A percentile compares a stretch with the other conserved stretches of the same genome.
phyloP scores from a whole-genome alignment of 2,888 invertebrate species.

The Dryococelus australis region DNA sequence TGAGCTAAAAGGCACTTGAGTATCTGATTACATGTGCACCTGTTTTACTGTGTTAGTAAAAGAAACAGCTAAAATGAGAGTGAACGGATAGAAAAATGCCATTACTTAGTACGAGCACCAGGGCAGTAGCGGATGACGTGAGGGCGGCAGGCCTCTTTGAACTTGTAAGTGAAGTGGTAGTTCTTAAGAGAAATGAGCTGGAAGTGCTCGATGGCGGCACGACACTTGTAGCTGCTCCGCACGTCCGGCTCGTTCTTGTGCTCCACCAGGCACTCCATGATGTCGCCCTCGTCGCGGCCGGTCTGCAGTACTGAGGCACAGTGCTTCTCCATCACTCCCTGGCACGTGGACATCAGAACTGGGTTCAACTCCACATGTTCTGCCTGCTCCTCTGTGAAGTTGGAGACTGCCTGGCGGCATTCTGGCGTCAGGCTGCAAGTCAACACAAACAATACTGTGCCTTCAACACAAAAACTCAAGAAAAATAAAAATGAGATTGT shows the following conservation, averaged over 20 bases:
- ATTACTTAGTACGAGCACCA: slow-evolving; percentile 56
- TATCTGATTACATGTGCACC: too few species aligned
- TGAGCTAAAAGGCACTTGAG: too few species aligned
- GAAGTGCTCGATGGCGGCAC: slow-evolving; percentile 95
- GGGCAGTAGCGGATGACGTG: slow-evolving; percentile 72
- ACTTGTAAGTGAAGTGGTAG: slow-evolving; percentile 92
- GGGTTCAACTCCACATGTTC: slow-evolving; percentile 91
- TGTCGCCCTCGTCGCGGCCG: slow-evolving; percentile 82
- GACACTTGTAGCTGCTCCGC: slow-evolving; percentile 81
- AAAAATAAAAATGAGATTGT: background rate
- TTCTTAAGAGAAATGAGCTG: slow-evolving; percentile 93
- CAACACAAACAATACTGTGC: slow-evolving; percentile 13
- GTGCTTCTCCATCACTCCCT: slow-evolving; percentile 77
- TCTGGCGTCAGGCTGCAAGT: slow-evolving; percentile 61
- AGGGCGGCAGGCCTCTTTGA: slow-evolving; percentile 91
- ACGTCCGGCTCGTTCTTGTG: slow-evolving; percentile 89
- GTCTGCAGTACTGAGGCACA: slow-evolving; percentile 74
- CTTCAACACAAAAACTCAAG: background rate
- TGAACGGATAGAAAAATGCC: too few species aligned
- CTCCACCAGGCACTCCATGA: slow-evolving; percentile 92
- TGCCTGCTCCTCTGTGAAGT: slow-evolving; percentile 90
- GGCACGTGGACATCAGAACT: slow-evolving; percentile 82
- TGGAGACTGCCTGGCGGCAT: slow-evolving; percentile 80
- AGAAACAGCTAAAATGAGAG: background rate
- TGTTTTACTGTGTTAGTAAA: too few species aligned